These are phyloP conservation scores for Lordiphosa collinella DNA, from an alignment of 1,140 invertebrate species.

Conservation along the genomic window DNA sequence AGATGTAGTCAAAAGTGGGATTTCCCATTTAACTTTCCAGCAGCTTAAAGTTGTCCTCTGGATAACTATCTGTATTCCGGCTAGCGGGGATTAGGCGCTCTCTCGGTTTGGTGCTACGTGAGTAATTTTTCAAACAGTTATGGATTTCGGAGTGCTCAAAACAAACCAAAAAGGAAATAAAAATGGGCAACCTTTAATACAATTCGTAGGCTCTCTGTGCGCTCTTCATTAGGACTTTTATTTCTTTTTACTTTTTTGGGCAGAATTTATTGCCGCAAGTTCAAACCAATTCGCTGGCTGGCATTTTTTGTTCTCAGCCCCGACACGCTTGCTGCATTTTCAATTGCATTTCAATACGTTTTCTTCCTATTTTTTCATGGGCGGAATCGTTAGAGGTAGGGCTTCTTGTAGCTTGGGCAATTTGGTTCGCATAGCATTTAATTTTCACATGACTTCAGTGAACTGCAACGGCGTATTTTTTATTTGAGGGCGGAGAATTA, in stretches of 20 bases:
- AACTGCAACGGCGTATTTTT: conserved; percentile 20
- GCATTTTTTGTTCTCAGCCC: conserved; percentile 37
- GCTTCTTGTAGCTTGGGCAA: conserved; percentile 15
- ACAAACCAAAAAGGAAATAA: conserved; percentile 7
- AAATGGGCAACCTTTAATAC: conserved; percentile 35
- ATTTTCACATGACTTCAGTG: conserved; percentile 52
- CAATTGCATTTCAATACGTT: conserved; percentile 62
- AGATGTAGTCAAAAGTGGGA: conserved; percentile 21
- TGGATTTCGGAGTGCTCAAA: conserved; percentile 25
- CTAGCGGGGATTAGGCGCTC: conserved; percentile 30
- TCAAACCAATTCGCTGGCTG: conserved; percentile 46
- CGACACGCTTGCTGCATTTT: conserved; percentile 59
- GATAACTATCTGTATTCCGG: conserved; percentile 24
- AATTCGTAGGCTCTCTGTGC: conserved; percentile 49
- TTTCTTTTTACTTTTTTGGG: conserved; percentile 39
- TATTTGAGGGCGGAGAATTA: conserved; percentile 15
- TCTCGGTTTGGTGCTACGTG: conserved; percentile 29
- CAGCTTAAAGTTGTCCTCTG: conserved; percentile 35
- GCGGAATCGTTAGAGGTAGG: too few species aligned
- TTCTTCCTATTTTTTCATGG: conserved; percentile 18
- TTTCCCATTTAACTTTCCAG: conserved; percentile 35
- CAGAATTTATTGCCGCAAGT: conserved; percentile 69
- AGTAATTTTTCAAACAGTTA: conserved; percentile 61
- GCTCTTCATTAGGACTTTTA: conserved; percentile 56
- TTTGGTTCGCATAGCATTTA: conserved; percentile 43